These are phyloP conservation scores for Dryocosmus kuriphilus DNA, from an alignment of 2,888 invertebrate genomes.

Conservation along the genomic window DNA sequence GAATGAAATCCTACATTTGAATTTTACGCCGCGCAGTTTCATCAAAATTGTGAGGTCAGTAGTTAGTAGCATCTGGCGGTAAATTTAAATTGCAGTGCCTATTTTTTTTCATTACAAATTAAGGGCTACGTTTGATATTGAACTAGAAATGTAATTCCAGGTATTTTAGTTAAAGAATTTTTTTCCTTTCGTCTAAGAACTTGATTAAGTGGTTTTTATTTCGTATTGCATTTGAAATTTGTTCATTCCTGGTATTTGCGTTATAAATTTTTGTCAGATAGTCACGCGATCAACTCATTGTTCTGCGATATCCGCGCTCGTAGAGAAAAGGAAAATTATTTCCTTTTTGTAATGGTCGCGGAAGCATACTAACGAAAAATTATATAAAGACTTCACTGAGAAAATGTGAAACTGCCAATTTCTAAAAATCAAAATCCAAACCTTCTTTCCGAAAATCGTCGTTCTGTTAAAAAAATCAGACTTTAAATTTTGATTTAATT, in stretches of 20 bases:
- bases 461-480: neutral
- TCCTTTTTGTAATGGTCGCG: neutral
- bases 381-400: neutral
- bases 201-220: neutral
- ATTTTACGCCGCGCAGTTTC: too few relatives aligned
- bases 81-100: too few relatives aligned
- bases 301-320: slow-evolving; percentile 38
- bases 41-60: too few relatives aligned
- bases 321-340: slow-evolving; percentile 41
- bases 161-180: too few relatives aligned
- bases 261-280: neutral
- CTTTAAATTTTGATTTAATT: too few relatives aligned
- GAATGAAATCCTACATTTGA: too few relatives aligned
- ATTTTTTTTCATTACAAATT: too few relatives aligned
- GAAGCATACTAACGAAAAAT: neutral
- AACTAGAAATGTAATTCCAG: too few relatives aligned
- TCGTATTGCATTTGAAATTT: neutral
- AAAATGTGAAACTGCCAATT: neutral
- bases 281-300: slow-evolving; percentile 40
- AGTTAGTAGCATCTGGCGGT: too few relatives aligned
- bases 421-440: neutral
- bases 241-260: neutral
- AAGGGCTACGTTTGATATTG: too few relatives aligned
- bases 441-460: neutral
- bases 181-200: neutral